phyloP scores from a whole-genome alignment of 2,113 vertebrate genomes.

The Glaucidium brasilianum region DNA sequence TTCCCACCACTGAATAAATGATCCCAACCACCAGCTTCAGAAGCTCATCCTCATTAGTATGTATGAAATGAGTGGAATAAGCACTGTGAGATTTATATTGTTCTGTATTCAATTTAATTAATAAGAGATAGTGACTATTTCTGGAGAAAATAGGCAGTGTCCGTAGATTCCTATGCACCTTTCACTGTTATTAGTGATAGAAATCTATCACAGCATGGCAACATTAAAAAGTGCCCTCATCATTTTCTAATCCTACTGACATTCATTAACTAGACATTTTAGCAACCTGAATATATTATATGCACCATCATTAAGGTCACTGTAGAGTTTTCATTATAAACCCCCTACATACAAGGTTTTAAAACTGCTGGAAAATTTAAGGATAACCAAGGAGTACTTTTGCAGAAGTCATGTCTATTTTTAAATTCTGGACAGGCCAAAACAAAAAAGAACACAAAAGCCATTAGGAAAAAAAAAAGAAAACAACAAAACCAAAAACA shows the following conservation, averaged over 20 bases:
- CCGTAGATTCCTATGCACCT: conserved; percentile 43
- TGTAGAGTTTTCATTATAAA: background rate
- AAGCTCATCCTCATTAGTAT: conserved; percentile 68
- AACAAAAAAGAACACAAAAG: background rate
- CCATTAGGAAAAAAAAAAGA: background rate
- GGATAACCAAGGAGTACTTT: background rate
- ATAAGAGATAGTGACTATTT: conserved; percentile 49
- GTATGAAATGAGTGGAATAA: conserved; percentile 63
- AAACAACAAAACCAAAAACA: background rate
- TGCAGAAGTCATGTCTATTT: background rate
- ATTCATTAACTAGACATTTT: conserved; percentile 48
- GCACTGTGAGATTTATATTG: conserved; percentile 63
- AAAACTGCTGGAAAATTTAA: conserved; percentile 1
- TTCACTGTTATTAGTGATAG: conserved; percentile 48
- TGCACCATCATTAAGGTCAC: background rate
- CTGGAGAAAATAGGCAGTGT: conserved; percentile 11
- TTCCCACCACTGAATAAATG: conserved; percentile 66
- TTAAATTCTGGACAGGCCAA: background rate
- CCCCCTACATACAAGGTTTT: background rate
- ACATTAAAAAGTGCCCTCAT: conserved; percentile 14
- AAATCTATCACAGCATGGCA: conserved; percentile 42
- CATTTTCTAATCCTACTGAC: conserved; percentile 43
- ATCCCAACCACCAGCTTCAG: conserved; percentile 47
- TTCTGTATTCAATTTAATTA: conserved; percentile 68
- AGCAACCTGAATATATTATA: conserved; percentile 10